Evolutionary conservation across 2,797 vertebrate genomes (phyloP).

Genomic region (Ctenosaura bakeri): DNA sequence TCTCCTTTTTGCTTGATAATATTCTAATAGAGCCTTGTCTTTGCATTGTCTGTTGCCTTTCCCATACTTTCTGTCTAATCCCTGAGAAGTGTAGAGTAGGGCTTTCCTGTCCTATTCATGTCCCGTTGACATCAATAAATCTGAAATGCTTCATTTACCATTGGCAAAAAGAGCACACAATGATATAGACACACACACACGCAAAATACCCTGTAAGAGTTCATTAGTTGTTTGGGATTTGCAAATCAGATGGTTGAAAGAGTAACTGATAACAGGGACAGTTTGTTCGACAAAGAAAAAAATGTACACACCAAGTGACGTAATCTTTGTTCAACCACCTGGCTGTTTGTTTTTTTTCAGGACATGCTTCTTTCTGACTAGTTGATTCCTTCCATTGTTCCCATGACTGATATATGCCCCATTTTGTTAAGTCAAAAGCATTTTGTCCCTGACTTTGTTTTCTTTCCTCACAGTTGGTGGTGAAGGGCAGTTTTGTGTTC

Average conservation of each 20-base stretch:
- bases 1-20: neutral
- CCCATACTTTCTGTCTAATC: neutral
- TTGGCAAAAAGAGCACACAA: neutral
- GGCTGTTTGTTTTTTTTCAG: neutral
- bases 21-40: neutral
- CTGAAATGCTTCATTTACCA: neutral
- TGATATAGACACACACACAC: too few species aligned
- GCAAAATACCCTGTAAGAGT: neutral
- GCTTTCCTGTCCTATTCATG: neutral
- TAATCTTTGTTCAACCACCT: slow-evolving; percentile 12
- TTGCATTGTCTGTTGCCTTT: neutral
- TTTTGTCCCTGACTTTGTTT: slow-evolving; percentile 20
- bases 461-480: slow-evolving; percentile 13
- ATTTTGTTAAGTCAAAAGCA: slow-evolving; percentile 16
- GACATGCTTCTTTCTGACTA: neutral
- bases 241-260: neutral
- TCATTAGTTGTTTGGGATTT: neutral
- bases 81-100: neutral
- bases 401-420: neutral
- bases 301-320: neutral
- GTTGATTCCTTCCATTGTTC: neutral
- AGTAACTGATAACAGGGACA: neutral
- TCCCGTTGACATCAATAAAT: neutral
- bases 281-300: neutral
- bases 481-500: slow-evolving; percentile 18